Evolutionary conservation across 1,140 invertebrate species (phyloP).

Genomic region (Saccostrea echinata): DNA sequence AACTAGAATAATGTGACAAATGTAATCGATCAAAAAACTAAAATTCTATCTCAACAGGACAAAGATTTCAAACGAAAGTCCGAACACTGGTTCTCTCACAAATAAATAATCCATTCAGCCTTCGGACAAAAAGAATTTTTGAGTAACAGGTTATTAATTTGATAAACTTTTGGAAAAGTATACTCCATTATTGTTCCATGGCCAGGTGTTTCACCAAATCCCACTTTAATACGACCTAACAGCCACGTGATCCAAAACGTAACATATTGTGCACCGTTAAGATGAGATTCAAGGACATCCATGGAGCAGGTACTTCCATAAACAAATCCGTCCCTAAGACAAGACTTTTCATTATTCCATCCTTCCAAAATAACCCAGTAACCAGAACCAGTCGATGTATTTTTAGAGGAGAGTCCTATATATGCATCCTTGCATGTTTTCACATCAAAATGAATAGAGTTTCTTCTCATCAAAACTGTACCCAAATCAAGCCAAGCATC

Average conservation of each 20-base stretch:
- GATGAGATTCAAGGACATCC: not conserved
- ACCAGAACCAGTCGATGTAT: not conserved
- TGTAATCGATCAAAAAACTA: too few relatives aligned
- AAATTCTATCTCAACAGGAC: too few relatives aligned
- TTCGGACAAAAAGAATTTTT: not conserved
- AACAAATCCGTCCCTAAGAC: conserved; percentile 3
- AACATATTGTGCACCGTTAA: not conserved
- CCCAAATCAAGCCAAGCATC: not conserved
- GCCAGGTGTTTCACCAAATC: not conserved
- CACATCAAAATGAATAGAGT: not conserved
- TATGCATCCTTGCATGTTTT: not conserved
- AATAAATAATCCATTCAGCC: not conserved
- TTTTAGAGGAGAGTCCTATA: not conserved
- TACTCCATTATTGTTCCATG: not conserved
- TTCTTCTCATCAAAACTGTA: not conserved
- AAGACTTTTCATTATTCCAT: not conserved
- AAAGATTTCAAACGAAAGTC: too few relatives aligned
- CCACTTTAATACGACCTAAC: not conserved
- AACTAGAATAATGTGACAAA: too few relatives aligned
- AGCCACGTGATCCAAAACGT: not conserved
- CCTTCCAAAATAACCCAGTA: not conserved
- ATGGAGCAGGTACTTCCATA: not conserved
- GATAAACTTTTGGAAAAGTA: not conserved
- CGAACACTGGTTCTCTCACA: not conserved
- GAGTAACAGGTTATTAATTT: not conserved